Base-by-base conservation (phyloP, 1,140 invertebrate species). In the Fopius arisanus region DNA sequence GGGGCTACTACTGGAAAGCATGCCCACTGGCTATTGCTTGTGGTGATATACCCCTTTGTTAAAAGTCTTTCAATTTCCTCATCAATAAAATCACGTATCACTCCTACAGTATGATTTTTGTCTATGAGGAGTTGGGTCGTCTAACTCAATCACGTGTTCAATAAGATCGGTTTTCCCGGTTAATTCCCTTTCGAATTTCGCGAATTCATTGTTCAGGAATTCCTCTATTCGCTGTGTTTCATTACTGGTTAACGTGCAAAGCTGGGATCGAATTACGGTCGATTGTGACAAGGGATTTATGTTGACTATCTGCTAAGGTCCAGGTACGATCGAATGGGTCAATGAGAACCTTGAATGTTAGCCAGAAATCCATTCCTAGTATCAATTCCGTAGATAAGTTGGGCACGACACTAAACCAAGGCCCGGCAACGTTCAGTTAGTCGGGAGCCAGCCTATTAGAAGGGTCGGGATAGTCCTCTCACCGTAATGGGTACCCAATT, bases 1-100 rank as follows among this genome's bases (percentile, higher is more conserved):
- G n/a, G n/a, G n/a, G n/a, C n/a, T n/a, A n/a, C n/a, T n/a, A n/a
- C n/a, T n/a, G n/a, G n/a, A n/a, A n/a, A n/a, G n/a, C 33, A n/a
- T n/a, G n/a, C n/a, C n/a, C n/a, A n/a, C n/a, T n/a, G n/a, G n/a
- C n/a, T n/a, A n/a, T n/a, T n/a, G n/a, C n/a, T n/a, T n/a, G n/a
- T n/a, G n/a, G n/a, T n/a, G n/a, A 72, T 23, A 43, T 75, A 75
- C 7, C 59, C 59, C 41, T 75, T 72, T 43, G 72, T 37, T 1
- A 75, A 16, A 19, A 75, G 21, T 16, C 74, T 66, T 40, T 75
- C 74, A 6, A 72, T 65, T 75, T 75, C 74, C 21, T 75, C 19
- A 59, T 68, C 19, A 31, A 72, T 72, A 28, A 74, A 74, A 19
- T 74, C 69, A 59, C 74, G 62, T 21, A n/a, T 75, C 69, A 26